Evolutionary conservation across 2,797 vertebrate species (phyloP).

Genomic region (Danio jaintianensis): DNA sequence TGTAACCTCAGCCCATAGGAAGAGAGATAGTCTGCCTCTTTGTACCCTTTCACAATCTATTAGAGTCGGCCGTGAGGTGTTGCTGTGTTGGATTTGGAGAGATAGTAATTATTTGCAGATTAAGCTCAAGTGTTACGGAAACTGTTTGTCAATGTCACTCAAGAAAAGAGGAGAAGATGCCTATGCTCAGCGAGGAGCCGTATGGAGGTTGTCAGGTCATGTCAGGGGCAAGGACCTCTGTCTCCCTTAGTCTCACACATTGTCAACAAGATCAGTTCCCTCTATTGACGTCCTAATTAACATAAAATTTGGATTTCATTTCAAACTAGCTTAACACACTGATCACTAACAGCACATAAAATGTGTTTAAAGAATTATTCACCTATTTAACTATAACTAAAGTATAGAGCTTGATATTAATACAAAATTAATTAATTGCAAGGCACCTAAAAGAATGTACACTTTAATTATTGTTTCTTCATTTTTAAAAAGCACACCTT

Average conservation of each 20-base stretch:
- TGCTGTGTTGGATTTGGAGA: conserved; percentile 71
- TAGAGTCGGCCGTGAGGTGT: conserved; percentile 63
- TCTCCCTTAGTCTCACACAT: conserved; percentile 71
- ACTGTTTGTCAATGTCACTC: conserved; percentile 81
- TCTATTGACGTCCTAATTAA: conserved; percentile 7
- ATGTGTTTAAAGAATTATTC: no score
- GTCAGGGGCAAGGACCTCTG: conserved; percentile 72
- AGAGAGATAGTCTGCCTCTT: conserved; percentile 30
- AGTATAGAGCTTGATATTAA: no score
- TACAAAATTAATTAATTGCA: no score
- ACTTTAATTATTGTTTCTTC: no score
- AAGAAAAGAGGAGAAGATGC: conserved; percentile 72
- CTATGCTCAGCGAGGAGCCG: conserved; percentile 64
- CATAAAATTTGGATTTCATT: not conserved
- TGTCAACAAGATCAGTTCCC: conserved; percentile 55
- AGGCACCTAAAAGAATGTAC: no score
- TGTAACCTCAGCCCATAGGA: conserved; percentile 74
- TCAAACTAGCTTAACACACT: not conserved
- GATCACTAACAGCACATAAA: not conserved
- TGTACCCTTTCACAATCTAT: conserved; percentile 60
- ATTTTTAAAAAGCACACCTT: no score
- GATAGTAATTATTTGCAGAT: conserved; percentile 83
- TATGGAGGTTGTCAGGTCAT: conserved; percentile 80
- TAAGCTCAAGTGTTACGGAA: conserved; percentile 79
- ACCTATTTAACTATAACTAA: no score